Conservation (phyloP, 2,888 invertebrate species). For the Catocala sponsa region DNA sequence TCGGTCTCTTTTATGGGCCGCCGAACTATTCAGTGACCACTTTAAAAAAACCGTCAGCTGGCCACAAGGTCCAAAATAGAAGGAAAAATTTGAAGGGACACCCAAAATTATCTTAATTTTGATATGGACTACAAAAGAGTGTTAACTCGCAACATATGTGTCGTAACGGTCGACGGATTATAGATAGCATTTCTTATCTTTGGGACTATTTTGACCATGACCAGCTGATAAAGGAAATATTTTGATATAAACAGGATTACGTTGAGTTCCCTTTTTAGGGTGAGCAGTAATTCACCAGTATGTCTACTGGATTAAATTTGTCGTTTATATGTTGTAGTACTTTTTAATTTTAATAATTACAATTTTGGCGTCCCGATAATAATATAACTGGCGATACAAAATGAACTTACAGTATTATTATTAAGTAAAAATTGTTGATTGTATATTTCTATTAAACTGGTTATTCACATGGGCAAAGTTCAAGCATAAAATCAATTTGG, state of each 20-base stretch:
- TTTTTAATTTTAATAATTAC: too few species aligned
- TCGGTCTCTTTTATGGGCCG: constrained; percentile 76
- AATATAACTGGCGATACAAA: too few species aligned
- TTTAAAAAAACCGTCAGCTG: constrained; percentile 79
- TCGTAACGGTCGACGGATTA: constrained; percentile 56
- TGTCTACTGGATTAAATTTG: too few species aligned
- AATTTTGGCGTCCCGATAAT: too few species aligned
- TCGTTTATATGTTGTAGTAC: too few species aligned
- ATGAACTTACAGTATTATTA: too few species aligned
- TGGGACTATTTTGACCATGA: constrained; percentile 39
- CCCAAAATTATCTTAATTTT: constrained; percentile 86
- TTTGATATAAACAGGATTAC: constrained; percentile 19
- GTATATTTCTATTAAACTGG: too few species aligned
- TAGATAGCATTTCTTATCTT: constrained; percentile 59
- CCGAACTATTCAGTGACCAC: constrained; percentile 76
- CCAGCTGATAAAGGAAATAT: constrained; percentile 30
- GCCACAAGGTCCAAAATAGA: constrained; percentile 77
- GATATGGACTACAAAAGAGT: constrained; percentile 85
- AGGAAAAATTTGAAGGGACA: constrained; percentile 81
- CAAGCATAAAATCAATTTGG: too few species aligned
- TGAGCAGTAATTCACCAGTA: too few species aligned
- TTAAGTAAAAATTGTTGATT: too few species aligned
- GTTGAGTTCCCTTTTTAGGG: too few species aligned
- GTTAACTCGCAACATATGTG: constrained; percentile 83
- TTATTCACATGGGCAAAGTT: too few species aligned